A percentile compares a stretch with the other conserved stretches of the same genome.
Conservation (phyloP, 2,888 invertebrate genomes). For the Arctia plantaginis region DNA sequence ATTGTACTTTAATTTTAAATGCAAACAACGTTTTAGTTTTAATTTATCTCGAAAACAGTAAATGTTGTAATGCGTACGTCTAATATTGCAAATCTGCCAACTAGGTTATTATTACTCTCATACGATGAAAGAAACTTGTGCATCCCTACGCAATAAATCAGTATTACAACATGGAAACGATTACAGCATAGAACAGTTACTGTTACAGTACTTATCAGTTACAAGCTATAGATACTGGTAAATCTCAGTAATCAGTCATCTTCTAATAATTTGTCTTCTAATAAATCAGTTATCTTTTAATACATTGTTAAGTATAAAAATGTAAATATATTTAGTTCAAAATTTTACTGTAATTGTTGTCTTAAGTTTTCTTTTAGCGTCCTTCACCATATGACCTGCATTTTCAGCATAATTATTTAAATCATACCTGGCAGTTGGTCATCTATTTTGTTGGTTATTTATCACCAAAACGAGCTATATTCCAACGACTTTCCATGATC, state of each 20-base stretch:
- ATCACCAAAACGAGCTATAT: no score
- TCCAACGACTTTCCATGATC: no score
- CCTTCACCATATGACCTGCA: no score
- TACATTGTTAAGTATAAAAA: no score
- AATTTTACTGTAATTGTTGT: neutral
- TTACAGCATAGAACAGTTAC: no score
- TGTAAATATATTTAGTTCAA: neutral
- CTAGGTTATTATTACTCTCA: slow-evolving; percentile 68
- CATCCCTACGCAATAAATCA: slow-evolving; percentile 52
- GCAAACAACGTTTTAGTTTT: slow-evolving; percentile 23
- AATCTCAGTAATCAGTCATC: neutral
- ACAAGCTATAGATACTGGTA: neutral
- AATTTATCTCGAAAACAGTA: slow-evolving; percentile 21
- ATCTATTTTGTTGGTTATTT: no score
- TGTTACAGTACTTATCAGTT: no score
- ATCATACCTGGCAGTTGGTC: no score
- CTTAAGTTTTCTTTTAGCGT: no score
- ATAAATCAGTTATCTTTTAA: no score
- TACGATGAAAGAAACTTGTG: slow-evolving; percentile 60
- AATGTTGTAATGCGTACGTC: slow-evolving; percentile 15
- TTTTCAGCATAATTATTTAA: no score
- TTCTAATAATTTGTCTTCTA: no score
- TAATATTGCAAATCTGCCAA: slow-evolving; percentile 58
- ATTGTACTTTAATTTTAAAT: neutral
- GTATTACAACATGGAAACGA: slow-evolving; percentile 30